A percentile compares a stretch with the other conserved stretches of the same genome.
These are phyloP conservation scores for Borostomias antarcticus DNA, from an alignment of 2,797 vertebrate genomes.

Conservation along the genomic window DNA sequence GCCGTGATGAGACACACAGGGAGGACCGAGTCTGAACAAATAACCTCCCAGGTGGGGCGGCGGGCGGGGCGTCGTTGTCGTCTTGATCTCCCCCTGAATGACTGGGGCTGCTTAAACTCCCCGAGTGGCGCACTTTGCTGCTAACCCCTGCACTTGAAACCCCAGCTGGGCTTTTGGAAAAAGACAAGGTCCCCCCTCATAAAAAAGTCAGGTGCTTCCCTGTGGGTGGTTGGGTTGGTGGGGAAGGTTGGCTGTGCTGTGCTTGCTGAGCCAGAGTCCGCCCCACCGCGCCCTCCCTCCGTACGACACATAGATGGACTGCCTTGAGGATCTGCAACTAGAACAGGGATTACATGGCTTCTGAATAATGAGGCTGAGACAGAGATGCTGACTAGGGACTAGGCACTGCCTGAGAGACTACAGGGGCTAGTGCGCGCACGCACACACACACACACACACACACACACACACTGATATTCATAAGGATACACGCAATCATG, in stretches of 20 bases:
- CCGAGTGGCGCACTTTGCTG: slow-evolving; percentile 52
- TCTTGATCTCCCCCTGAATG: slow-evolving; percentile 63
- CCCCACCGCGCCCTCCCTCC: slow-evolving; percentile 55
- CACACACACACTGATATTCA: slow-evolving; percentile 9
- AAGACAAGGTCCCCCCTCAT: slow-evolving; percentile 45
- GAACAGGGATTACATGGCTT: slow-evolving; percentile 71
- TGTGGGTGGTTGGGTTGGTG: slow-evolving; percentile 42
- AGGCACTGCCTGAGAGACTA: slow-evolving; percentile 44
- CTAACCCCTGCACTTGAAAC: slow-evolving; percentile 53
- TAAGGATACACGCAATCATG: neutral
- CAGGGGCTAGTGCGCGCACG: slow-evolving; percentile 24
- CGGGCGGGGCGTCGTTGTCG: slow-evolving; percentile 48
- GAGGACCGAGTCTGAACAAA: slow-evolving; percentile 52
- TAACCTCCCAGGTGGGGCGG: neutral
- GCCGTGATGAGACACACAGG: slow-evolving; percentile 65
- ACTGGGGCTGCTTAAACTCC: slow-evolving; percentile 56
- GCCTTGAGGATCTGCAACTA: slow-evolving; percentile 68
- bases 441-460: neutral
- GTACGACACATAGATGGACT: slow-evolving; percentile 72
- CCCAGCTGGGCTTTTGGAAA: slow-evolving; percentile 64
- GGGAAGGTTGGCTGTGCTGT: slow-evolving; percentile 30
- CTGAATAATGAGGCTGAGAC: slow-evolving; percentile 75
- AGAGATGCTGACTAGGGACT: slow-evolving; percentile 65
- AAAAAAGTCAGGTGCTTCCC: slow-evolving; percentile 67
- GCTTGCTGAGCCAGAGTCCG: slow-evolving; percentile 53